These are phyloP conservation scores for Epinephelus fuscoguttatus DNA, from an alignment of 2,113 vertebrate species.

Conservation along the genomic window DNA sequence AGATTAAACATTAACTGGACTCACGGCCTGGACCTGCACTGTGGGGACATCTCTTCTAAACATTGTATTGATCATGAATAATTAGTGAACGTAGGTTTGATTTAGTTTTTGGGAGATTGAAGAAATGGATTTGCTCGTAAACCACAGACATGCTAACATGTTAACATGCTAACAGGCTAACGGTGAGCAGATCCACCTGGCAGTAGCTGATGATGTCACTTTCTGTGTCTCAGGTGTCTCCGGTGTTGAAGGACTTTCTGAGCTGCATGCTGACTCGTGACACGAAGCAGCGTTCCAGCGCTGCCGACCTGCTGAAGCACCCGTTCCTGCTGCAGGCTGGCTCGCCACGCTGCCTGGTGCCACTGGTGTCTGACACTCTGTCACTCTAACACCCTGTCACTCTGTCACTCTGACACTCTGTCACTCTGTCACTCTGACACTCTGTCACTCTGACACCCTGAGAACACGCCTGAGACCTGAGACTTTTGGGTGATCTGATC, in stretches of 20 bases:
- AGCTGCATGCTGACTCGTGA: slow-evolving; percentile 90
- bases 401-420: slow-evolving; percentile 70
- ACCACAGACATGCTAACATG: too few species aligned
- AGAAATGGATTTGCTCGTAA: too few species aligned
- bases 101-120: too few species aligned
- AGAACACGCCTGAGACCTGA: neutral
- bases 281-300: slow-evolving; percentile 85
- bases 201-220: slow-evolving; percentile 24
- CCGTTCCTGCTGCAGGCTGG: slow-evolving; percentile 92
- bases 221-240: slow-evolving; percentile 86
- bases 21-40: too few species aligned
- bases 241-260: slow-evolving; percentile 92
- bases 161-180: too few species aligned
- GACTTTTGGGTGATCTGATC: too few species aligned
- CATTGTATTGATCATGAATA: too few species aligned
- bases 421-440: slow-evolving; percentile 73
- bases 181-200: neutral
- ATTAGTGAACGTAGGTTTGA: too few species aligned
- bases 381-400: slow-evolving; percentile 67
- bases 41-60: too few species aligned
- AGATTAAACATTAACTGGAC: too few species aligned
- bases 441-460: slow-evolving; percentile 67
- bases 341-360: slow-evolving; percentile 89
- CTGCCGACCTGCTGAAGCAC: slow-evolving; percentile 90
- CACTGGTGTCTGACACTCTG: too few species aligned